A percentile compares a stretch with the other conserved stretches of the same genome.
These are phyloP conservation scores for Emydura subglobosa DNA, from an alignment of 2,113 vertebrate genomes.

Conservation along the genomic window DNA sequence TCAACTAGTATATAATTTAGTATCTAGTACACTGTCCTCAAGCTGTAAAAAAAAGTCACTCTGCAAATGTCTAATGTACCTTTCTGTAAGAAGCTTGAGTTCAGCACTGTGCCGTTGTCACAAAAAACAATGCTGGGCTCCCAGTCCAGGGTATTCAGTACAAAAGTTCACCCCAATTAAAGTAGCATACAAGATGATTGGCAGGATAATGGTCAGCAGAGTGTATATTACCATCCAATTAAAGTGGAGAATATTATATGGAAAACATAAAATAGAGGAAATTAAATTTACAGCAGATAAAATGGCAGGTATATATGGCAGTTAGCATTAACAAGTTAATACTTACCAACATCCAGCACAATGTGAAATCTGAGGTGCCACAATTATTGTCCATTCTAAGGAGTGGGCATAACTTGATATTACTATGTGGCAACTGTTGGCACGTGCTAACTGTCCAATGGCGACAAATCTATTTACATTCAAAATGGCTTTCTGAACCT, in stretches of 20 bases:
- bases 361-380: not conserved
- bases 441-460: not conserved
- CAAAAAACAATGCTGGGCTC: not conserved
- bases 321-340: not conserved
- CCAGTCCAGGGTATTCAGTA: not conserved
- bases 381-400: not conserved
- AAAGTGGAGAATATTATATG: not conserved
- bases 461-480: not conserved
- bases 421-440: not conserved
- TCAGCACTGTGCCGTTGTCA: not conserved
- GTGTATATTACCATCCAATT: not conserved
- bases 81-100: not conserved
- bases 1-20: not conserved
- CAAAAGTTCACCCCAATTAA: not conserved
- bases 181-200: not conserved
- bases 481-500: not conserved
- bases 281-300: not conserved
- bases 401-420: not conserved
- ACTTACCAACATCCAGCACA: not conserved
- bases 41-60: not conserved
- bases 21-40: not conserved
- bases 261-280: conserved; percentile 2
- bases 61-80: not conserved
- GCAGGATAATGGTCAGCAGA: not conserved
- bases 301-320: not conserved